Conservation (phyloP, 2,888 invertebrate genomes). For the Smittia sp. region DNA sequence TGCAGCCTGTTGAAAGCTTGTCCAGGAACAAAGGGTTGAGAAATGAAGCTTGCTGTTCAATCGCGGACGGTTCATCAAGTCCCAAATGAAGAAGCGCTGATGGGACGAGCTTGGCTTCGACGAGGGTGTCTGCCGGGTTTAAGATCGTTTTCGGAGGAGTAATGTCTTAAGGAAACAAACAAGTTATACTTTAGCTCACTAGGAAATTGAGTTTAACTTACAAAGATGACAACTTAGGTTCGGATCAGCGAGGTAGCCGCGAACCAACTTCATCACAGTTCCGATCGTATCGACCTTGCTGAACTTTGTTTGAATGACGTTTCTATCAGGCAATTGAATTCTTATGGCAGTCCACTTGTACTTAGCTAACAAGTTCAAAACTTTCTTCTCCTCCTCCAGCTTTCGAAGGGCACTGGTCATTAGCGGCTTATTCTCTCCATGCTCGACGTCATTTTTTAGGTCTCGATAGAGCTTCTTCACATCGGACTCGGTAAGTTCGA, state of each 20-base stretch:
- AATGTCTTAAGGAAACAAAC: conserved; percentile 61
- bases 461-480: conserved; percentile 72
- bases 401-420: conserved; percentile 64
- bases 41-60: conserved; percentile 51
- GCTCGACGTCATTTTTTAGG: conserved; percentile 63
- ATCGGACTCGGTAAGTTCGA: conserved; percentile 80
- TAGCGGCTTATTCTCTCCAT: conserved; percentile 71
- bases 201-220: conserved; percentile 56
- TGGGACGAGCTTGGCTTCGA: conserved; percentile 75
- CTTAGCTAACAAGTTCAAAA: conserved; percentile 60
- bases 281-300: conserved; percentile 70
- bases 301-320: conserved; percentile 84
- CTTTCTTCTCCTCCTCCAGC: conserved; percentile 58
- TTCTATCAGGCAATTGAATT: conserved; percentile 81
- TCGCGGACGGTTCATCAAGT: conserved; percentile 45
- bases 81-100: conserved; percentile 74
- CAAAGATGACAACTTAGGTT: conserved; percentile 72
- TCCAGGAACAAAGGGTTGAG: conserved; percentile 61
- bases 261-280: conserved; percentile 71
- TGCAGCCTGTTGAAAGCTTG: conserved; percentile 60
- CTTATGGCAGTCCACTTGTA: conserved; percentile 78
- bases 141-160: conserved; percentile 78
- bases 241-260: conserved; percentile 65
- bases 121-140: conserved; percentile 60
- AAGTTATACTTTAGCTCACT: conserved; percentile 39